Conservation (phyloP, 2,797 vertebrate genomes). For the Sciurus carolinensis region DNA sequence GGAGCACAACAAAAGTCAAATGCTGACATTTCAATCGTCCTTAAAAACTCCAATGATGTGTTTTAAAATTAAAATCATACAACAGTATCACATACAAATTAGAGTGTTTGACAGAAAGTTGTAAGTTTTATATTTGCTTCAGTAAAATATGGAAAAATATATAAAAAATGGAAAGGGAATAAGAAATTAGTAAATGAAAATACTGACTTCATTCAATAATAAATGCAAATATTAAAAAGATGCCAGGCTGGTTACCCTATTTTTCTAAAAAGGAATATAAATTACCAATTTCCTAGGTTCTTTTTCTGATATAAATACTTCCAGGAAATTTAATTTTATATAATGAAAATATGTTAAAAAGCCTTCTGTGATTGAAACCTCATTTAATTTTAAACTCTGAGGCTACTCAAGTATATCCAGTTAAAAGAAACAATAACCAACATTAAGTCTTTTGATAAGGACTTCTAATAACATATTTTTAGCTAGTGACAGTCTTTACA, state of each 20-base stretch:
- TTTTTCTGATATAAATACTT: conserved; percentile 86
- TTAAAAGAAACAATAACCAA: conserved; percentile 54
- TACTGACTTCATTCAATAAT: conserved; percentile 87
- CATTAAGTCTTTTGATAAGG: conserved; percentile 56
- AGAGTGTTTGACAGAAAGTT: conserved; percentile 43
- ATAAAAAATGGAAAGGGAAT: conserved; percentile 75
- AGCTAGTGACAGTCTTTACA: conserved; percentile 19
- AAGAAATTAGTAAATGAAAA: conserved; percentile 87
- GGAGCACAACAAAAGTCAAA: conserved; percentile 47
- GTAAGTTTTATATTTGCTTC: conserved; percentile 84
- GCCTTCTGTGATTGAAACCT: conserved; percentile 71
- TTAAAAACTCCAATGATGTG: conserved; percentile 67
- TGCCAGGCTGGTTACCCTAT: conserved; percentile 86
- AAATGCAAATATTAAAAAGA: conserved; percentile 88
- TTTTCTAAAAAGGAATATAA: conserved; percentile 86
- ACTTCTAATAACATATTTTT: conserved; percentile 55
- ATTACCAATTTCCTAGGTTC: conserved; percentile 87
- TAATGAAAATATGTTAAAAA: conserved; percentile 83
- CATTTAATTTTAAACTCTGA: conserved; percentile 80
- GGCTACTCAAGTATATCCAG: conserved; percentile 13
- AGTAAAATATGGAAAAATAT: conserved; percentile 76
- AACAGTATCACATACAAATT: conserved; percentile 18
- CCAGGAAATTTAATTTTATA: conserved; percentile 86
- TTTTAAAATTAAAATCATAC: conserved; percentile 83
- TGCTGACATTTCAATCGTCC: conserved; percentile 60